These are phyloP conservation scores for Fregetta grallaria DNA, from an alignment of 2,113 vertebrate genomes.

Conservation along the genomic window DNA sequence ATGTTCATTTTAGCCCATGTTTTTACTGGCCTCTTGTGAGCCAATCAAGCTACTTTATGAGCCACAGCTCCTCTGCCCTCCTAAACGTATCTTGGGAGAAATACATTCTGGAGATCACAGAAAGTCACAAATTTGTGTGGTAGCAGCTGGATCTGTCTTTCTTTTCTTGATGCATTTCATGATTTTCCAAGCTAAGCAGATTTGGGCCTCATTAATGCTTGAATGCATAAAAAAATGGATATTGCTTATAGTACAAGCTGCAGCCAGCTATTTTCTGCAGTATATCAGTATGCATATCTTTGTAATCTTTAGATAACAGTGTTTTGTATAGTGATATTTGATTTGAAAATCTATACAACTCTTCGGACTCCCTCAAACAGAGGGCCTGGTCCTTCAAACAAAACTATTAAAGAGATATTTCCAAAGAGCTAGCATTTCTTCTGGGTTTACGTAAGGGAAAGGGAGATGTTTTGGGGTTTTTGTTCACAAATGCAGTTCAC, in stretches of 20 bases:
- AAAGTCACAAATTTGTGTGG: not conserved
- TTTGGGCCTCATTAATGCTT: not conserved
- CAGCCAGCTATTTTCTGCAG: not conserved
- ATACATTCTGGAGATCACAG: not conserved
- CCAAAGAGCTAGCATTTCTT: not conserved
- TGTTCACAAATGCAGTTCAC: not conserved
- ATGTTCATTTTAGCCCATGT: not conserved
- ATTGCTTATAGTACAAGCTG: not conserved
- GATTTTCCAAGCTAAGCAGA: constrained; percentile 1
- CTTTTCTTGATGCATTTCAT: not conserved
- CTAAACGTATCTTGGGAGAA: not conserved
- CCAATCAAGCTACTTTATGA: not conserved
- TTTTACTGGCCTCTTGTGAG: not conserved
- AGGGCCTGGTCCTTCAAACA: not conserved
- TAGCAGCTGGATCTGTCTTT: not conserved
- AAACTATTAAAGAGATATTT: not conserved
- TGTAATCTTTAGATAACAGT: not conserved
- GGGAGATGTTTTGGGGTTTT: not conserved
- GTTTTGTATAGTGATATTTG: not conserved
- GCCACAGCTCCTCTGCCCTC: not conserved
- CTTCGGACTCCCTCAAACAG: not conserved
- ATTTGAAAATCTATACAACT: not conserved
- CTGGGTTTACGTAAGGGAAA: not conserved
- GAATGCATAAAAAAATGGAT: not conserved
- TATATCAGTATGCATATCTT: not conserved